Conservation (phyloP, 1,140 invertebrate genomes). For the Mactra quadrangularis region DNA sequence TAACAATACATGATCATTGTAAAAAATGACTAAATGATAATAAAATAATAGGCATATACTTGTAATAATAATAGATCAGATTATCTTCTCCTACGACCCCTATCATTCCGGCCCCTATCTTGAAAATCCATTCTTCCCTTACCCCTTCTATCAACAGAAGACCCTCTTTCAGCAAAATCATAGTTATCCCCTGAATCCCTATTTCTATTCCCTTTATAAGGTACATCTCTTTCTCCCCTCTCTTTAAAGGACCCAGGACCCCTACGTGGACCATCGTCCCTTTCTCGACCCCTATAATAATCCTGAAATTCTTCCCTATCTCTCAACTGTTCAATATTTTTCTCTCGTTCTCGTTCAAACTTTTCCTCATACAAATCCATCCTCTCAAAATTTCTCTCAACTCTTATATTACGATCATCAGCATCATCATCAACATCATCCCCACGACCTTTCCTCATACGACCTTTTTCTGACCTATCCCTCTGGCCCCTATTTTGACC, state of each 20-base stretch:
- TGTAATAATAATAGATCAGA: too few species aligned
- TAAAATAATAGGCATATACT: too few species aligned
- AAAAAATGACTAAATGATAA: too few species aligned
- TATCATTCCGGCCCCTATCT: not conserved
- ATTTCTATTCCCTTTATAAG: constrained; percentile 21
- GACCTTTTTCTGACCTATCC: not conserved
- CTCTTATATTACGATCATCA: constrained; percentile 63
- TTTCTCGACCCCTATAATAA: constrained; percentile 33
- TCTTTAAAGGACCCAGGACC: not conserved
- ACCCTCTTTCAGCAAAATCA: constrained; percentile 3
- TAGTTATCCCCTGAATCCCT: constrained; percentile 24
- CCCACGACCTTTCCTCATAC: constrained; percentile 69
- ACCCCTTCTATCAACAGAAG: constrained; percentile 10
- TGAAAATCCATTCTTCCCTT: not conserved
- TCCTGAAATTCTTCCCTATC: constrained; percentile 46
- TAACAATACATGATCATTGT: too few species aligned
- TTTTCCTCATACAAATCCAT: constrained; percentile 60
- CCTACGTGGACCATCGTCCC: not conserved
- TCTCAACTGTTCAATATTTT: constrained; percentile 54
- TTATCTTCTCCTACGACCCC: constrained; percentile 23
- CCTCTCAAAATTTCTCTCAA: constrained; percentile 69
- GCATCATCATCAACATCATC: constrained; percentile 57
- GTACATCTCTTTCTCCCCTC: constrained; percentile 24
- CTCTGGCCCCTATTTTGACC: constrained; percentile 4
- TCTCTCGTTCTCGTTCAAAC: constrained; percentile 61